Evolutionary conservation across 35 echinoderm and acorn worm species (phyloP).

Genomic region (Apostichopus parvimensis): DNA sequence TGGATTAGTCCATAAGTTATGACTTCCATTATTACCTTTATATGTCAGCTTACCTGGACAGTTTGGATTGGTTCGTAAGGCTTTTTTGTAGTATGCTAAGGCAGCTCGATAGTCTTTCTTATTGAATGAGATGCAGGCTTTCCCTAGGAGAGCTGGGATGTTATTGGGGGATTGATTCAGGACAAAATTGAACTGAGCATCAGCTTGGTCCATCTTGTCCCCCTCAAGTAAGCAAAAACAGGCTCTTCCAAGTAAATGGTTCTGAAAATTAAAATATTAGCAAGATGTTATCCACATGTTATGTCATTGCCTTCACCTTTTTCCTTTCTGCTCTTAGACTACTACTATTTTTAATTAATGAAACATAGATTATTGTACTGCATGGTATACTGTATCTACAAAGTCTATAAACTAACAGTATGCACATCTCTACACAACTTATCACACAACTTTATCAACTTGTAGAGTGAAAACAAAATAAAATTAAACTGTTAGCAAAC

Average conservation of each 20-base stretch:
- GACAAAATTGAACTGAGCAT: constrained; percentile 99
- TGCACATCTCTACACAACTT: no score
- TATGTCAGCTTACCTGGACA: constrained; percentile 82
- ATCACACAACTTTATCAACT: no score
- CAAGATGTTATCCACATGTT: no score
- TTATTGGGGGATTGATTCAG: constrained; percentile 94
- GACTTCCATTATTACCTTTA: constrained; percentile 84
- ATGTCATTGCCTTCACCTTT: no score
- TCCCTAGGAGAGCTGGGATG: constrained; percentile 95
- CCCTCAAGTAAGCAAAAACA: constrained; percentile 94
- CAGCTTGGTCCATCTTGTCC: constrained; percentile 99
- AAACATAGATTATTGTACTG: no score
- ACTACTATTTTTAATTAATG: no score
- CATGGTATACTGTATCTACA: no score
- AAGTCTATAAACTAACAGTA: no score
- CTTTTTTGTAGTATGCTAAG: constrained; percentile 97
- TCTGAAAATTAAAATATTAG: constrained; percentile 33
- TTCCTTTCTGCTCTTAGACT: no score
- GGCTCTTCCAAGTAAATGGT: constrained; percentile 89
- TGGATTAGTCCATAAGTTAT: constrained; percentile 84
- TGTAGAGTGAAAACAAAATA: no score
- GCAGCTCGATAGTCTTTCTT: constrained; percentile 94
- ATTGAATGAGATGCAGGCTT: constrained; percentile 98
- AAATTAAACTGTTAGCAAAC: no score
- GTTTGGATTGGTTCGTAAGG: constrained; percentile 91